phyloP scores from a whole-genome alignment of 2,888 invertebrate species.

The Thereva unica region DNA sequence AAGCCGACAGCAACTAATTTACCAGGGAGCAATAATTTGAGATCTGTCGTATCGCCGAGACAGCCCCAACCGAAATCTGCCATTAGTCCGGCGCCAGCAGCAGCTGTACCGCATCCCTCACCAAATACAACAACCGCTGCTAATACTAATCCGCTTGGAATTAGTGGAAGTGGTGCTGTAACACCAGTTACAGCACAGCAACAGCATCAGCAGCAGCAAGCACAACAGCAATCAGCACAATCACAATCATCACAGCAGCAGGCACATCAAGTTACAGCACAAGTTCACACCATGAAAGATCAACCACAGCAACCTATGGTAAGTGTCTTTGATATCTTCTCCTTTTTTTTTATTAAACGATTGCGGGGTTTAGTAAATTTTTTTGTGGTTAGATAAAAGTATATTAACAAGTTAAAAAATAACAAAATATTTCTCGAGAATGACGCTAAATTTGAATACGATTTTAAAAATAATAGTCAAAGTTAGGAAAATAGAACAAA shows the following conservation, averaged over 20 bases:
- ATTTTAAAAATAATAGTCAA: too few relatives aligned
- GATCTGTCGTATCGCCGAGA: slow-evolving; percentile 43
- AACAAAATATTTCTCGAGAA: too few relatives aligned
- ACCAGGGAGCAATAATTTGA: slow-evolving; percentile 40
- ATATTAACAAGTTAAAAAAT: too few relatives aligned
- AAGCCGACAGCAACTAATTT: slow-evolving; percentile 41
- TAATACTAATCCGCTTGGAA: slow-evolving; percentile 38
- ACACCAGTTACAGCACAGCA: slow-evolving; percentile 39
- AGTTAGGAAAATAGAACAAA: too few relatives aligned
- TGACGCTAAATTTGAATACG: too few relatives aligned
- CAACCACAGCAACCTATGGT: slow-evolving; percentile 60
- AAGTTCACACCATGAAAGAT: slow-evolving; percentile 60
- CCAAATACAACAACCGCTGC: slow-evolving; percentile 44
- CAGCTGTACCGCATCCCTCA: slow-evolving; percentile 45
- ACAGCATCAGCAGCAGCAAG: slow-evolving; percentile 46
- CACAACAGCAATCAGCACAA: slow-evolving; percentile 46
- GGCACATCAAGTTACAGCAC: slow-evolving; percentile 55
- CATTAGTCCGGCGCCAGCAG: slow-evolving; percentile 45
- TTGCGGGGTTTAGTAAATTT: background rate
- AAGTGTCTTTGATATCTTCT: slow-evolving; percentile 43
- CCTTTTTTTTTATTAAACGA: background rate
- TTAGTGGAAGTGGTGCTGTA: slow-evolving; percentile 34
- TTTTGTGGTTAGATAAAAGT: too few relatives aligned
- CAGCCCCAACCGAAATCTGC: slow-evolving; percentile 43
- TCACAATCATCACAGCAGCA: slow-evolving; percentile 44